A percentile compares a stretch with the other conserved stretches of the same genome.
These are phyloP conservation scores for Varanus salvator DNA, from an alignment of 2,113 vertebrate species.

Conservation along the genomic window DNA sequence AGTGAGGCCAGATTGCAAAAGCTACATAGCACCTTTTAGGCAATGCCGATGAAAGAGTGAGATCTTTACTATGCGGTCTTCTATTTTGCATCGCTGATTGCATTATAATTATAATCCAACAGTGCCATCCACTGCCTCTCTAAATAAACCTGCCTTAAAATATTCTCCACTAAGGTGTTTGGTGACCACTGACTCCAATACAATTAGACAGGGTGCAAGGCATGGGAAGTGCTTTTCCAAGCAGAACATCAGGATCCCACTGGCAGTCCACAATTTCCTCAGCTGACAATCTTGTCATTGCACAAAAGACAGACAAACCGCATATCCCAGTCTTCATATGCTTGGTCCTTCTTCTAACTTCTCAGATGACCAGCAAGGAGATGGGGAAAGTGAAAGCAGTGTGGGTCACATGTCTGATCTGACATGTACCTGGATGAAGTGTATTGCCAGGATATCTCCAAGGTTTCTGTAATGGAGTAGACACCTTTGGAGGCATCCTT, in stretches of 20 bases:
- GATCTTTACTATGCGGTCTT: neutral
- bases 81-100: slow-evolving; percentile 64
- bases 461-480: neutral
- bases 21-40: slow-evolving; percentile 1
- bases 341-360: neutral
- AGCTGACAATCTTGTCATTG: neutral
- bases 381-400: too few relatives aligned
- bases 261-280: neutral
- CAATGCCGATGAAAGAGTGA: neutral
- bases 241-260: neutral
- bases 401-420: neutral
- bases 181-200: neutral
- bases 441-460: neutral
- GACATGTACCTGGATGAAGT: neutral
- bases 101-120: slow-evolving; percentile 74
- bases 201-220: slow-evolving; percentile 5
- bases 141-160: slow-evolving; percentile 65
- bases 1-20: neutral
- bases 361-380: neutral
- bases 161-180: slow-evolving; percentile 32
- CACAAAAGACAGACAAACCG: neutral
- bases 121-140: slow-evolving; percentile 76
- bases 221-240: neutral
- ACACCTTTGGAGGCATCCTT: neutral
- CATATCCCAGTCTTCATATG: neutral